Evolutionary conservation across 1,140 invertebrate species (phyloP), one percentile per base, ranked within the genome.

Genomic region (Tachypleus tridentatus): DNA sequence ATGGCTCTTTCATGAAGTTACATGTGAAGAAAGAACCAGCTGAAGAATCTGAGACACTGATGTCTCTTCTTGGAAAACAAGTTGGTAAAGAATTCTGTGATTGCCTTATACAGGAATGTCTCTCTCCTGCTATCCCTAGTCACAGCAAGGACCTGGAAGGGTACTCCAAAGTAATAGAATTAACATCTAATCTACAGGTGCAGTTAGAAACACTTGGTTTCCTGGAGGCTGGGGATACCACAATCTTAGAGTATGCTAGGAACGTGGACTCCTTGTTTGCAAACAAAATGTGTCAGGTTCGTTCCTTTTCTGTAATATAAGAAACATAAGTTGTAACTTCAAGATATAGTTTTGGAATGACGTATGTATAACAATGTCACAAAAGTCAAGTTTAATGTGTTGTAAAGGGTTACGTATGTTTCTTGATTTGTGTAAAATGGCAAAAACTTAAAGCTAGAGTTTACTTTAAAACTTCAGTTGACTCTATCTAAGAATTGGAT

Each of bases 261-360:
- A 86, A 91, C 76, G 84, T 93, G 54, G 86, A 92, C 72, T 77
- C 82, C 5, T 76, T 91, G 48, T 93, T 89, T 77, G 84, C 87
- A 52, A 83, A 87, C 69, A 88, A 90, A 74, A 85, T 87, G 62
- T 86, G 86, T 70, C 81, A 86, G 70, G 65, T 67, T 29, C 29
- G 29, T 29, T 29, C 29, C 29, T 29, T 29, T 29, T 29, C 29
- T 29, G 29, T 29, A 29, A 29, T 29, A 29, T 29, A 29, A 29
- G 29, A 29, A 29, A 29, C 29, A 29, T 29, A 29, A 29, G 29
- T 29, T 29, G 29, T 29, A 29, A 29, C 29, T 29, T 29, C 2
- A 29, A 29, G 29, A 29, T 29, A 29, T 1, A 29, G 29, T 29
- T 29, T 29, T 29, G 29, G 29, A 29, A 29, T 29, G 29, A 29